Base-by-base conservation (phyloP, 2,797 vertebrate species). In the Neosilurus hyrtlii region DNA sequence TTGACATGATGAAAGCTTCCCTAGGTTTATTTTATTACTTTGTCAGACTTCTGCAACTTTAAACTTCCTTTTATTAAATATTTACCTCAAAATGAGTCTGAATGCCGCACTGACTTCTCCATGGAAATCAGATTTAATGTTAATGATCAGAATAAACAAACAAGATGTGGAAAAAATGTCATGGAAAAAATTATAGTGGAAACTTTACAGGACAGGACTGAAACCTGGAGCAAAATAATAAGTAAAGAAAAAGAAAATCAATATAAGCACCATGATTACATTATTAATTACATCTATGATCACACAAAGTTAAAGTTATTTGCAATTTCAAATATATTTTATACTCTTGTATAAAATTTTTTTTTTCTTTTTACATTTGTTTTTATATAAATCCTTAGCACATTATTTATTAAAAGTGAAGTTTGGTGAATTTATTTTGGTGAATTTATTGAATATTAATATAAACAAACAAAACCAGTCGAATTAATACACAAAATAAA, bases 101-200 rank as follows among this genome's bases (percentile, higher is more conserved):
- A 65, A 24, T 5, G 62, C 62, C 24, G 1, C 61, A 12, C 61
- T 12, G 61, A 24, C 61, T 62, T 20, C 22, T n/a, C 59, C 9
- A 9, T n/a, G 59, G 59, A 62, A 11, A 11, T 62, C 61, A 9
- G 37, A 63, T 37, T 37, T 22, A 35, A 63, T 35, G 51, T 22
- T 43, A 82, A 77, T 30, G 14, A 57, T 11, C 20, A 52, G 75
- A 89, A 90, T 65, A 89, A 65, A 82, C 59, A 82, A 83, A 62
- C 61, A n/a, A 1, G 2, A 62, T 9, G 61, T 24, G 61, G 24
- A 24, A 62, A 24, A 61, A 22, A 61, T 2, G 9, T n/a, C 2
- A 9, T 8, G 18, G 20, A 61, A 61, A 20, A 22, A 9, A 22
- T 22, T 61, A 61, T 22, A 22, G 7, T 11, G 61, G 61, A 43